Evolutionary conservation across 2,797 vertebrate genomes (phyloP), one percentile per base, ranked within the genome.

Genomic region (Smutsia temminckii): DNA sequence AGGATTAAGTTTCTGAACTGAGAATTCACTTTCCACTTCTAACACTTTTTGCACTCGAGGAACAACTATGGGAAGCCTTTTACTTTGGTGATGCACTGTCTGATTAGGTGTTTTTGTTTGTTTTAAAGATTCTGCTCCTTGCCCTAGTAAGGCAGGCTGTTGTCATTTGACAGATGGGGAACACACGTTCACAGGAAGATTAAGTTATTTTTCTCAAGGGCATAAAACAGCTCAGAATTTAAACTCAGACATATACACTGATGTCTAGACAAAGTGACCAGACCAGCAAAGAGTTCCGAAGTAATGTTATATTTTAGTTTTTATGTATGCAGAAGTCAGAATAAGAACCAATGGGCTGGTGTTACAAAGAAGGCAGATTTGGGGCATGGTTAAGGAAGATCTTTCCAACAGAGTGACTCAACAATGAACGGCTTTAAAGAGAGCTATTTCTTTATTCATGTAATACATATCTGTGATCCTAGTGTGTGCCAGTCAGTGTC

Each of bases 251-350:
- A 51, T 64, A 32, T 40, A 49, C 14, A 55, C 71, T 57, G 59
- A 80, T 32, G 34, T 92, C 81, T 81, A 85, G 80, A 81, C 72
- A 49, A 75, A 91, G 66, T 51, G 86, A 86, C 49, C 66, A 80
- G 71, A 74, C 49, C 51, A 80, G 57, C 78, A 80, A 51, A 75
- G 66, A 75, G 63, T 81, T 74, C 89, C 83, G 53, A 88, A 83
- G 46, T 85, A 57, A 88, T 51, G 64, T 72, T 61, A 59, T 61
- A 27, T 59, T 91, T 84, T 69, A 63, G 46, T 92, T 93, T 89
- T 91, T 46, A 49, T 51, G 72, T 46, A 74, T 64, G 32, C 32
- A 66, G 57, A 87, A 79, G 9, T 92, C 77, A 83, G 66, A 94
- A 34, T 37, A 85, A 84, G 71, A 79, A 83, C 17, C 20, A 68